Evolutionary conservation across 2,888 invertebrate species (phyloP).

Genomic region (Drosophila eohydei): DNA sequence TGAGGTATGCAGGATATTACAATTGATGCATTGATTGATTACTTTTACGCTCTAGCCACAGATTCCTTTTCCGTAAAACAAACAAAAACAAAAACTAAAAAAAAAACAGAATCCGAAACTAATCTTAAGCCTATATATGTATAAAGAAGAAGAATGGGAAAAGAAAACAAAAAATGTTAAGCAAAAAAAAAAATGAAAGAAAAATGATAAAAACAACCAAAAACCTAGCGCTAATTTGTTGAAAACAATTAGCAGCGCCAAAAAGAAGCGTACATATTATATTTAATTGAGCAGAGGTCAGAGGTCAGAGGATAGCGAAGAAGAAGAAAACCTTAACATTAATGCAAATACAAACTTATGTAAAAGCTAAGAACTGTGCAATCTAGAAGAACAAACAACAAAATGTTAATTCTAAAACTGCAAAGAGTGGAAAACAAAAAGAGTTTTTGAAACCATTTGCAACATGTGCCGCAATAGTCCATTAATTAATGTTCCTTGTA

Average conservation of each 20-base stretch:
- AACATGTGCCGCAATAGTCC: slow-evolving; percentile 73
- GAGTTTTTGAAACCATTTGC: slow-evolving; percentile 43
- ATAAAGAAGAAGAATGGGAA: slow-evolving; percentile 41
- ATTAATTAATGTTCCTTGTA: slow-evolving; percentile 73
- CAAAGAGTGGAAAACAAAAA: slow-evolving; percentile 6
- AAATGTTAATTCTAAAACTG: slow-evolving; percentile 15
- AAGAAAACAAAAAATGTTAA: slow-evolving; percentile 9
- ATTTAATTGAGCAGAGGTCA: slow-evolving; percentile 21
- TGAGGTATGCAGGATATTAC: slow-evolving; percentile 44
- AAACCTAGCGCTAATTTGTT: slow-evolving; percentile 66
- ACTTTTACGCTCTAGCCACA: slow-evolving; percentile 34
- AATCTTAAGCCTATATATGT: slow-evolving; percentile 51
- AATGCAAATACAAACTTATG: slow-evolving; percentile 11
- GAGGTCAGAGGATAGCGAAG: neutral
- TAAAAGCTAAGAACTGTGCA: slow-evolving; percentile 44
- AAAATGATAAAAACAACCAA: slow-evolving; percentile 9
- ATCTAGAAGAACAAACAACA: slow-evolving; percentile 18
- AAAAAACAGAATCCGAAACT: slow-evolving; percentile 33
- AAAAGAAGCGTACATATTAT: slow-evolving; percentile 61
- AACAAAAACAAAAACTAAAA: neutral
- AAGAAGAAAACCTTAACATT: slow-evolving; percentile 7
- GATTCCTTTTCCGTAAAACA: slow-evolving; percentile 47
- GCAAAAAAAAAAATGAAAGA: slow-evolving; percentile 12
- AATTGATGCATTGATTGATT: slow-evolving; percentile 36
- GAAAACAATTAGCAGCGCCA: slow-evolving; percentile 69